Conservation (phyloP, 2,113 vertebrate genomes). For the Oenanthe oenanthe region DNA sequence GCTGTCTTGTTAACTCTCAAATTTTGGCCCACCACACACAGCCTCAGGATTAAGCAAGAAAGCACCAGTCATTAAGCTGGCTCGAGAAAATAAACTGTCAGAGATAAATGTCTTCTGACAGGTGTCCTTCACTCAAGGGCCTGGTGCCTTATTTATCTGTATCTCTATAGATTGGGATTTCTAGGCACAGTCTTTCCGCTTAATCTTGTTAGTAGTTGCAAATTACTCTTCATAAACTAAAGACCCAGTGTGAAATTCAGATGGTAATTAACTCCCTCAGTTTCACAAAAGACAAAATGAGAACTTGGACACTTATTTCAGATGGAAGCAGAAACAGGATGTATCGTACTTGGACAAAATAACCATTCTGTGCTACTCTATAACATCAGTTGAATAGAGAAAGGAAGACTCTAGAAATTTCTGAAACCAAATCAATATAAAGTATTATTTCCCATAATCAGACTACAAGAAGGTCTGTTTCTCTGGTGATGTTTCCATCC, state of each 20-base stretch:
- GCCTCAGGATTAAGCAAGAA: not conserved
- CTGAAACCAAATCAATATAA: not conserved
- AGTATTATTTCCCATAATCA: not conserved
- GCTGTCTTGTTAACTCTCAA: not conserved
- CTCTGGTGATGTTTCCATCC: not conserved
- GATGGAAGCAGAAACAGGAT: not conserved
- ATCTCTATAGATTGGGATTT: not conserved
- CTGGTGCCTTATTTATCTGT: not conserved
- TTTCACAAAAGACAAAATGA: not conserved
- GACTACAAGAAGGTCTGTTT: not conserved
- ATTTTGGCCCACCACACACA: not conserved
- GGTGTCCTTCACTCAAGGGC: not conserved
- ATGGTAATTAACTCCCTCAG: not conserved
- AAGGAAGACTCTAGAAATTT: not conserved
- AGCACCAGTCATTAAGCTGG: not conserved
- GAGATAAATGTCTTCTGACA: not conserved
- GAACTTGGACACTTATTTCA: not conserved
- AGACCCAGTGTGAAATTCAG: not conserved
- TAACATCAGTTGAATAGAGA: not conserved
- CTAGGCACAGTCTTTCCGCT: not conserved
- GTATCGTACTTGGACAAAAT: not conserved
- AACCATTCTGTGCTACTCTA: not conserved
- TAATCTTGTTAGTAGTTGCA: not conserved
- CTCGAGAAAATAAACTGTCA: not conserved
- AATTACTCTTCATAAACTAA: not conserved